These are phyloP conservation scores for Melikaiella ostensackeni DNA, from an alignment of 2,888 invertebrate species.

Conservation along the genomic window DNA sequence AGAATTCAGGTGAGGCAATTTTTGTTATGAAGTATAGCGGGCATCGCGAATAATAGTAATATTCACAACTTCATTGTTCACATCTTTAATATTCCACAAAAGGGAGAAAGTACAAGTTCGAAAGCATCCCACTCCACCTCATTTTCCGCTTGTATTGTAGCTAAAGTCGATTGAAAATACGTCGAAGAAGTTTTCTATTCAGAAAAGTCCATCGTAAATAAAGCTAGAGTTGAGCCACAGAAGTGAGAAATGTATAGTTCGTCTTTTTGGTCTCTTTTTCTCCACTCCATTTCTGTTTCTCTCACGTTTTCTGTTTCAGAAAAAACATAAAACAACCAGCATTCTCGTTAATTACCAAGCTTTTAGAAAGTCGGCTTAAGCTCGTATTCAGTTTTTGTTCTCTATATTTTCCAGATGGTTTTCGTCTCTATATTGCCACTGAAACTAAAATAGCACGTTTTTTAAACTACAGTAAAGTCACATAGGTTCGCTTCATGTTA, in stretches of 20 bases:
- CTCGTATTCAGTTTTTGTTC: background rate
- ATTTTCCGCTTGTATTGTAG: conserved; percentile 7
- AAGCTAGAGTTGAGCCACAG: conserved; percentile 1
- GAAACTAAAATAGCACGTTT: background rate
- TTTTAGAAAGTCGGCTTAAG: conserved; percentile 15
- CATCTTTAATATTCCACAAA: background rate
- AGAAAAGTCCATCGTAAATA: conserved; percentile 1
- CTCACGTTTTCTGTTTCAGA: conserved; percentile 2
- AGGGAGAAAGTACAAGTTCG: background rate
- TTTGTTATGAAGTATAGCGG: too few species aligned
- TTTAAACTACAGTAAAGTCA: background rate
- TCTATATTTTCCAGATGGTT: background rate
- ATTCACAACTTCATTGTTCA: background rate
- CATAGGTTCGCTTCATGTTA: background rate
- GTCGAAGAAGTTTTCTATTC: conserved; percentile 31
- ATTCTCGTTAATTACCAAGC: conserved; percentile 23
- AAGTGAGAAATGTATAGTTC: background rate
- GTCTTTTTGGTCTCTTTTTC: background rate
- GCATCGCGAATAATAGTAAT: background rate
- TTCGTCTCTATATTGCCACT: background rate
- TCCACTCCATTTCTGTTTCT: conserved; percentile 1
- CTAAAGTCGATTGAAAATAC: conserved; percentile 19
- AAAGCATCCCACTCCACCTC: conserved; percentile 7
- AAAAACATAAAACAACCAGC: background rate
- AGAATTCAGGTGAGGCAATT: too few species aligned